Base-by-base conservation (phyloP, 37 sponge, comb jelly and placozoan species). In the Cladorhizidae sp. region DNA sequence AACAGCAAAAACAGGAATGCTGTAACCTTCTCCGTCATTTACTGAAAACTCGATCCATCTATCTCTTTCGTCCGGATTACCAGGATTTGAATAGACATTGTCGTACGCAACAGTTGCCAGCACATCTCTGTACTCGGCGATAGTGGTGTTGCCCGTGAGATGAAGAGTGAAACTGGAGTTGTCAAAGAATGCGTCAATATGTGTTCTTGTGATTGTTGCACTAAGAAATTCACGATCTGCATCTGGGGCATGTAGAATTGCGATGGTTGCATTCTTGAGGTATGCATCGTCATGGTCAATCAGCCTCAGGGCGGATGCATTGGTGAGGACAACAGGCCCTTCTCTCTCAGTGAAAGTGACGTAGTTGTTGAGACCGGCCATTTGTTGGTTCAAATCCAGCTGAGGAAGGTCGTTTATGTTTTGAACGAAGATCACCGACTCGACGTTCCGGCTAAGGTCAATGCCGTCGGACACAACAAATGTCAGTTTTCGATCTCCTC, bases 281-380 rank as follows among this genome's bases (percentile, higher is more conserved):
- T 70, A 77, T 21, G 31, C 33, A 73, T 89, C 80, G 45, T 96
- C 96, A 59, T 80, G 68, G 57, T 96, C 96, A 0, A 90, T 57
- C 39, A 96, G 79, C 2, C 64, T 64, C 26, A 96, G 51, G 11
- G 76, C 81, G 1, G 85, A 71, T 5, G 67, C 58, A 61, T 96
- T 90, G 21, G 82, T 70, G 17, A 96, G 77, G 7, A 79, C 39
- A 21, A 93, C 61, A 41, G 88, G 75, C 18, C 85, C 90, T 32
- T 90, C 56, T 3, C 96, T 93, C 69, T 96, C 96, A 22, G 88
- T 87, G 85, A 83, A 96, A 22, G 74, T 54, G 2, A 89, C 90
- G 71, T 64, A 84, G 77, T 89, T 89, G 63, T 92, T 80, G 9
- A 88, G 15, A 70, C 86, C 91, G 0, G 86, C 75, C 26, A 80